Evolutionary conservation across 2,888 invertebrate genomes (phyloP).

Genomic region (Corythucha ciliata): DNA sequence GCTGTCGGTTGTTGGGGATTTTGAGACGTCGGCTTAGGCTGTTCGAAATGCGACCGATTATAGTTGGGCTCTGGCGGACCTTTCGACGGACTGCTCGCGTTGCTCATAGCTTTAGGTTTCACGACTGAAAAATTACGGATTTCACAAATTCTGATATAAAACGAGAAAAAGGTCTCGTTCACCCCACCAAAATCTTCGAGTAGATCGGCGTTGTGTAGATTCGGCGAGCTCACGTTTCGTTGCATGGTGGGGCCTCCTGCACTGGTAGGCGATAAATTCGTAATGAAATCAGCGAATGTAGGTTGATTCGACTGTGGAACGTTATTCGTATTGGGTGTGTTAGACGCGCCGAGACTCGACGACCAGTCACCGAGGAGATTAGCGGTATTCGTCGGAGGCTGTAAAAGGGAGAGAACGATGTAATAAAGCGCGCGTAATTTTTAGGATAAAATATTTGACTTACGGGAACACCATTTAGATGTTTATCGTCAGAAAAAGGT

Average conservation of each 20-base stretch:
- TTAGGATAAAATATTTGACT: too few species aligned
- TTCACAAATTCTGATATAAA: conserved; percentile 1
- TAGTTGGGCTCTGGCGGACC: conserved; percentile 44
- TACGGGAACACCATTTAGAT: too few species aligned
- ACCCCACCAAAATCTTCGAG: conserved; percentile 60
- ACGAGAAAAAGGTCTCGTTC: neutral
- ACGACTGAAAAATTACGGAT: conserved; percentile 17
- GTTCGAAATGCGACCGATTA: conserved; percentile 64
- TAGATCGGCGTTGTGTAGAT: conserved; percentile 55
- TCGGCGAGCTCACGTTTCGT: conserved; percentile 46
- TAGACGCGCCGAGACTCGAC: conserved; percentile 10
- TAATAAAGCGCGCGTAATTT: too few species aligned
- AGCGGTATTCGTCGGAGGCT: conserved; percentile 20
- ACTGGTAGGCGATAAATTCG: conserved; percentile 3
- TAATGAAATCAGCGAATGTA: neutral
- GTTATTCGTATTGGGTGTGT: conserved; percentile 7
- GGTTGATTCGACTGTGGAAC: conserved; percentile 9
- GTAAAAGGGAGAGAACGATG: neutral
- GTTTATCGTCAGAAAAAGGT: neutral
- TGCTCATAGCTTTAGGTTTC: conserved; percentile 29
- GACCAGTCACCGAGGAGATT: conserved; percentile 29
- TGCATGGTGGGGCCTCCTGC: conserved; percentile 38
- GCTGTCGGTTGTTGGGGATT: neutral
- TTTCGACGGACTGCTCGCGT: conserved; percentile 41
- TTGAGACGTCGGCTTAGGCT: conserved; percentile 38